These are phyloP conservation scores for Tinamus guttatus DNA, from an alignment of 2,113 vertebrate species.

Conservation along the genomic window DNA sequence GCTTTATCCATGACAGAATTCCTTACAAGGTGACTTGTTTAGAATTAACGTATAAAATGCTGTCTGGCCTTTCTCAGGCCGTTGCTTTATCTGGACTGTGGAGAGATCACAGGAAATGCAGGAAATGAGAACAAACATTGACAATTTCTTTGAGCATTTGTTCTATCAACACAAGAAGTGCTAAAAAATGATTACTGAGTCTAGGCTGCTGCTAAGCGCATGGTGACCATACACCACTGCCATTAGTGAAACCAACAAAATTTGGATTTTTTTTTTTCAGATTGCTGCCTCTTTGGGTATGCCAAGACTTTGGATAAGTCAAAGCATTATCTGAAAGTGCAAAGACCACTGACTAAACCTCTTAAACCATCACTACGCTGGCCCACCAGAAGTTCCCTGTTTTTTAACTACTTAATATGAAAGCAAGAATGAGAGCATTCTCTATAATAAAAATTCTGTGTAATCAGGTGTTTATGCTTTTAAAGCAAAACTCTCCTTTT, in stretches of 20 bases:
- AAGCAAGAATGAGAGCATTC: neutral
- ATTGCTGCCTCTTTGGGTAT: neutral
- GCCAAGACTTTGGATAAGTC: no score
- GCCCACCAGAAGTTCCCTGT: neutral
- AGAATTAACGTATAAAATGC: neutral
- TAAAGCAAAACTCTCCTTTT: neutral
- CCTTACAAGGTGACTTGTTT: neutral
- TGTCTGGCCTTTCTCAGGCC: neutral
- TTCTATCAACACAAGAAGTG: neutral
- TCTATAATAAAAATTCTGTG: neutral
- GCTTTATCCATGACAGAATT: neutral
- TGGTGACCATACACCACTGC: neutral
- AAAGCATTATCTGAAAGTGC: neutral
- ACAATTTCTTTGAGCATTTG: neutral
- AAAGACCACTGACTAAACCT: neutral
- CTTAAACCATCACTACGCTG: neutral
- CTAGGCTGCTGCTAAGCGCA: neutral
- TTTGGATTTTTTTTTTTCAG: neutral
- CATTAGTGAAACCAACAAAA: neutral
- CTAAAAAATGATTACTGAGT: neutral
- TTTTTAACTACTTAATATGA: neutral
- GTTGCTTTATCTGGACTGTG: neutral
- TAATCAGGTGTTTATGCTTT: neutral
- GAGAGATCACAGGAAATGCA: neutral
- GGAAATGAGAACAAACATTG: neutral